These are phyloP conservation scores for Petroica traversi DNA, from an alignment of 2,113 vertebrate species.

Conservation along the genomic window DNA sequence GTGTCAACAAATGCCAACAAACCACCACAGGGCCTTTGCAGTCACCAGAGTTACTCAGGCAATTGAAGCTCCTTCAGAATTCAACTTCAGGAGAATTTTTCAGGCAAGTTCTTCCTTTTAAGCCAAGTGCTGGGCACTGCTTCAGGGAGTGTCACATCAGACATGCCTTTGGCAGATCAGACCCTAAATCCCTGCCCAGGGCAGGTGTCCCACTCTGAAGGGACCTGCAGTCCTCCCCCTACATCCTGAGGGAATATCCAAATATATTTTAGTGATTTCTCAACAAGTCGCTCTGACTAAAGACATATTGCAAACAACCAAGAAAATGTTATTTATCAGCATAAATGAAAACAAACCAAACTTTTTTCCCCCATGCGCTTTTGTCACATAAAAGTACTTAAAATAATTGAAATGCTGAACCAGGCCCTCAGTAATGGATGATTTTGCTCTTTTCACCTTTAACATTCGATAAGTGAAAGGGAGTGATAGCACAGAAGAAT, in stretches of 20 bases:
- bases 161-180: not conserved
- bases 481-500: not conserved
- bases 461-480: not conserved
- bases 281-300: not conserved
- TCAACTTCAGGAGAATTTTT: not conserved
- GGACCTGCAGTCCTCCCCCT: not conserved
- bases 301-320: not conserved
- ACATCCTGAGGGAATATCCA: not conserved
- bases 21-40: not conserved
- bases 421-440: not conserved
- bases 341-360: not conserved
- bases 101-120: not conserved
- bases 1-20: not conserved
- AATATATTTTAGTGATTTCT: not conserved
- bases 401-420: not conserved
- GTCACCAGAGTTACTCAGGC: not conserved
- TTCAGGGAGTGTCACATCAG: not conserved
- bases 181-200: not conserved
- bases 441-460: not conserved
- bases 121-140: not conserved
- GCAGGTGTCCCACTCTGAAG: not conserved
- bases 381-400: not conserved
- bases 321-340: not conserved
- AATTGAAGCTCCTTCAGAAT: not conserved
- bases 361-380: not conserved